Percentiles rank a stretch among this genome's conserved stretches.
Conservation (phyloP, 2,113 vertebrate species). For the Hippolais icterina region DNA sequence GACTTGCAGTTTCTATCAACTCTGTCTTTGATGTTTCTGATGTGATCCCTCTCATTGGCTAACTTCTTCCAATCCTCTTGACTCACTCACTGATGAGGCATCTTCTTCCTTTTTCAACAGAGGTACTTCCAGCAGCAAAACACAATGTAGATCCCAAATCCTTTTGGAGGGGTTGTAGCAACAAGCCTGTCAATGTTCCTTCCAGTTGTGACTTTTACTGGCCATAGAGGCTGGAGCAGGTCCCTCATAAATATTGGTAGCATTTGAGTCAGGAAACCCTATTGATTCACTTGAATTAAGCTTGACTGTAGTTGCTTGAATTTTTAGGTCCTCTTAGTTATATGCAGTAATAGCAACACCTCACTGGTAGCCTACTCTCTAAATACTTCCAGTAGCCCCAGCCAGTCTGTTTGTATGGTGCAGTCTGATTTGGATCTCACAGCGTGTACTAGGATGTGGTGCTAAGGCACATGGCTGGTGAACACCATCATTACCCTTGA, state of each 20-base stretch:
- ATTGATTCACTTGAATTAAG: not conserved
- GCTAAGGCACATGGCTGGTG: not conserved
- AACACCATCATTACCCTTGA: not conserved
- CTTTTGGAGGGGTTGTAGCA: not conserved
- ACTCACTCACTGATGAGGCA: fast-evolving
- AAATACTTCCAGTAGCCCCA: not conserved
- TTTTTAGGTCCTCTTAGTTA: not conserved
- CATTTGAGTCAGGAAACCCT: not conserved
- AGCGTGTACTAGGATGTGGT: not conserved
- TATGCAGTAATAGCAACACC: not conserved
- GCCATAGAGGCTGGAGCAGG: not conserved
- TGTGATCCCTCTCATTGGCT: not conserved
- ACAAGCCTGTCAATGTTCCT: not conserved
- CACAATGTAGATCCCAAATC: not conserved
- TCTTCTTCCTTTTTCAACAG: not conserved
- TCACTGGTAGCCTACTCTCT: not conserved
- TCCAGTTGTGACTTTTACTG: not conserved
- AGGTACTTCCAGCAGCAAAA: not conserved
- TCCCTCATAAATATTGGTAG: not conserved
- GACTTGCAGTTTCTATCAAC: not conserved
- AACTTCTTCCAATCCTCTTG: not conserved
- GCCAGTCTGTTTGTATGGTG: not conserved
- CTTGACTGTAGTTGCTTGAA: not conserved
- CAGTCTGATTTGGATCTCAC: not conserved
- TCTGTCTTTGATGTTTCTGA: not conserved